Percentiles rank a stretch among this genome's conserved stretches.
These are phyloP conservation scores for Axea sp. DNA, from an alignment of 2,888 invertebrate species.

Conservation along the genomic window DNA sequence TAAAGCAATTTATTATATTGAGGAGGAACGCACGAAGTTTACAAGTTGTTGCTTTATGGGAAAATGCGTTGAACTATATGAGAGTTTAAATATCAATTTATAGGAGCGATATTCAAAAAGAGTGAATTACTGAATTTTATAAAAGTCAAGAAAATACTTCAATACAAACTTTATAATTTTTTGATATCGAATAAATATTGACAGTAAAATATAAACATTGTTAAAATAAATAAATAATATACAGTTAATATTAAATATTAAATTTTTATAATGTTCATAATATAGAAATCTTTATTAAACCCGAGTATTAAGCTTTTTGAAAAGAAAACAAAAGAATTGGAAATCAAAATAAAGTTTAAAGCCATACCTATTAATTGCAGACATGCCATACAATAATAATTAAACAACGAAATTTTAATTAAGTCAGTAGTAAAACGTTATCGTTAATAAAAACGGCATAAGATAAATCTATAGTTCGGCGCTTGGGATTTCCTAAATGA, in stretches of 20 bases:
- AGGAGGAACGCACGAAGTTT: constrained; percentile 33
- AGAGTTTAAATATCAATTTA: constrained; percentile 52
- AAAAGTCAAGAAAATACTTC: constrained; percentile 27
- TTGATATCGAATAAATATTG: constrained; percentile 1
- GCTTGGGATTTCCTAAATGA: constrained; percentile 22
- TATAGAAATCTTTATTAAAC: too few relatives aligned
- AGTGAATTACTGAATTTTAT: constrained; percentile 45
- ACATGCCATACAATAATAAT: constrained; percentile 17
- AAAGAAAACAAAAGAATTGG: background rate
- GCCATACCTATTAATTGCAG: constrained; percentile 31
- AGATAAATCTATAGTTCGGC: constrained; percentile 39
- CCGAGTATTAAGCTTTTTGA: background rate
- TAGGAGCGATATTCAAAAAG: constrained; percentile 49
- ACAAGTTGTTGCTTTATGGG: constrained; percentile 51
- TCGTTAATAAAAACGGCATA: constrained; percentile 32
- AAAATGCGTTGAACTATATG: constrained; percentile 53
- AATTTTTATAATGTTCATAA: too few relatives aligned
- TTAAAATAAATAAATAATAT: too few relatives aligned
- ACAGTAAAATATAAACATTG: too few relatives aligned
- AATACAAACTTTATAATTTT: constrained; percentile 15
- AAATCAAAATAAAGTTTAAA: constrained; percentile 17
- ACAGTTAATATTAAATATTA: too few relatives aligned
- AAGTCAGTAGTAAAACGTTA: constrained; percentile 42
- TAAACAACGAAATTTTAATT: constrained; percentile 50
- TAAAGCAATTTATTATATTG: constrained; percentile 35